phyloP scores from a whole-genome alignment of 2,113 vertebrate genomes.

The Picathartes gymnocephalus region DNA sequence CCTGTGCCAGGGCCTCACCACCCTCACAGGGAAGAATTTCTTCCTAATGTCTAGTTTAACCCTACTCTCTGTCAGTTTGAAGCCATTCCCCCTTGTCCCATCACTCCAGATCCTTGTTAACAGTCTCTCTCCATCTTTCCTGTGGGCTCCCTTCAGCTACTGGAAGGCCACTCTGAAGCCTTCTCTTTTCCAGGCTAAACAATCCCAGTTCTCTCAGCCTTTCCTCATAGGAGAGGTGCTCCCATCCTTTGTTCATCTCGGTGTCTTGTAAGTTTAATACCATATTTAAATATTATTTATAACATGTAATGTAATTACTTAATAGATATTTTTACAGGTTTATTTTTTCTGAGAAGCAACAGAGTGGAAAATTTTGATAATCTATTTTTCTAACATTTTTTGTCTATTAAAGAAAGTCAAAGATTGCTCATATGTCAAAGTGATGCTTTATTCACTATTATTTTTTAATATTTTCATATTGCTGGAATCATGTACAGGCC shows the following conservation, averaged over 20 bases:
- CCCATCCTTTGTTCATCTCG: not conserved
- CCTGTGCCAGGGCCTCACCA: rapidly evolving
- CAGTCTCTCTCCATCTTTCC: not conserved
- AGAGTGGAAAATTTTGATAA: not conserved
- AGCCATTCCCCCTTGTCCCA: rapidly evolving
- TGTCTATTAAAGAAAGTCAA: not conserved
- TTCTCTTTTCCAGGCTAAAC: not conserved
- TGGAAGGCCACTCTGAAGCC: not conserved
- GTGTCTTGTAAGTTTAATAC: not conserved
- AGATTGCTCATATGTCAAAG: not conserved
- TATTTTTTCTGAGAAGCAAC: not conserved
- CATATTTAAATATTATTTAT: not conserved
- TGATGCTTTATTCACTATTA: not conserved
- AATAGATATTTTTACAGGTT: not conserved
- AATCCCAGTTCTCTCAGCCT: not conserved
- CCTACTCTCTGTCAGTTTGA: not conserved
- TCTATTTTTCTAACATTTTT: not conserved
- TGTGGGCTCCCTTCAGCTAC: rapidly evolving
- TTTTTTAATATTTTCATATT: not conserved
- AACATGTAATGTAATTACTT: not conserved
- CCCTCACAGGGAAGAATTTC: rapidly evolving
- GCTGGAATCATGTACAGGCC: not conserved
- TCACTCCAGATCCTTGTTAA: not conserved
- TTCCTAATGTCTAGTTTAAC: not conserved
- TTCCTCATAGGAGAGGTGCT: not conserved